Base-by-base conservation (phyloP, 2,888 invertebrate genomes). In the Lumbricus terrestris region DNA sequence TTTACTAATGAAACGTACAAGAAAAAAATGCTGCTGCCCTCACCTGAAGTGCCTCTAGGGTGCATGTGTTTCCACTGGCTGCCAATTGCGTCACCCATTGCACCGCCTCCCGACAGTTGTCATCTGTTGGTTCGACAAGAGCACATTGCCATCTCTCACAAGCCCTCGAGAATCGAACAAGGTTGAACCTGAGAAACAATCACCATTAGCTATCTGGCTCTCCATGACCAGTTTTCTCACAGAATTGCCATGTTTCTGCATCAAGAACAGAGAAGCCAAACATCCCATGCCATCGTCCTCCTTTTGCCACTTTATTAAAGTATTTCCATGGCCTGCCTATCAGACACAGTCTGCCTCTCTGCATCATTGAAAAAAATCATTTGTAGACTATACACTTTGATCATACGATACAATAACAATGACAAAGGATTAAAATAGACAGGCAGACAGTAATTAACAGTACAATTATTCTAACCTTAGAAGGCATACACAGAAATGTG, bases 61-160 rank as follows among this genome's bases (percentile, higher is more conserved):
- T 95, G 92, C 95, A 95, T 20, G 95, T 95, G 93, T 95, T 95
- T n/a, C 95, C 95, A 90, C 93, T 92, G 35, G 95, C 94, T 83
- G 92, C 91, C 42, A 95, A 92, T 29, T 92, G 92, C 1, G 94
- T 94, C 34, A 94, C 92, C 95, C 95, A 95, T 90, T 93, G 93
- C 69, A 95, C 93, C 18, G 95, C 95, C 82, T 93, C 93, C 91
- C 94, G 95, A 91, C 95, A 95, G 91, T 93, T 94, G n/a, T 93
- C 93, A 91, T 95, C 95, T 33, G 94, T 93, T 0, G 95, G 93
- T 15, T 92, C 92, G 90, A 94, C 93, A 37, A 95, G 91, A 37
- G 91, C 91, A 20, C 93, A 92, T 69, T 92, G 92, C 95, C 95
- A 95, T 82, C 92, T 92, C 88, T 93, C 93, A 93, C 94, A 94